Base-by-base conservation (phyloP, 2,113 vertebrate species). In the Sinocyclocheilus anshuiensis region DNA sequence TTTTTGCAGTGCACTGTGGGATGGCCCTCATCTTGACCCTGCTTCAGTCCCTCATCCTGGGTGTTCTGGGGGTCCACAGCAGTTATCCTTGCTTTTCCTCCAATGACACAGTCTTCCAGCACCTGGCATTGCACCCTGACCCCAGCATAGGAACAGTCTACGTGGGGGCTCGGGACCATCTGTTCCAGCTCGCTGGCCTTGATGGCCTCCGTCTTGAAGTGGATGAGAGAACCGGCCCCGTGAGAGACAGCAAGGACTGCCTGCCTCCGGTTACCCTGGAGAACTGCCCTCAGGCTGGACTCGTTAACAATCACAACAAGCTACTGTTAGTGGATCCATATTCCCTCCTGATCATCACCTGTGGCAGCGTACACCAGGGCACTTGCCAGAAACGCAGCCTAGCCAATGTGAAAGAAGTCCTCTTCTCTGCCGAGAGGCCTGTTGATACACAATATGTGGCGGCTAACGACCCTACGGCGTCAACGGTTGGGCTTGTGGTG, bases 361-460 rank as follows among this genome's bases (percentile, higher is more conserved):
- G 98, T 2, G 98, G 98, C 84, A 99, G 97, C 0, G 96, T 98
- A 42, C 96, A 97, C 92, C 97, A 99, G 91, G 98, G 98, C 0
- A 96, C 96, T 88, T 99, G 98, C 50, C 97, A 99, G 90, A 98
- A 97, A 90, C 96, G 97, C 83, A 96, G 94, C 87, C 93, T 98
- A 4, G 65, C 63, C 0, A 95, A 95, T 5, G 95, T 99, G 0
- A 88, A 90, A 33, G 86, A 91, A 0, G 89, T 99, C 33, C 92
- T 97, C 3, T 97, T 98, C 88, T 94, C 96, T 55, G 96, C 96
- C 0, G 95, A 97, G 90, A 94, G 97, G 79, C 97, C 98, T 0
- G 97, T 98, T 77, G 98, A 99, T 86, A 98, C 97, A 0, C 98
- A 99, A 89, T 98, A 99, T 0, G 98, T 99, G 20, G 98, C 97